Base-by-base conservation (phyloP, 2,797 vertebrate genomes). In the Manis javanica region DNA sequence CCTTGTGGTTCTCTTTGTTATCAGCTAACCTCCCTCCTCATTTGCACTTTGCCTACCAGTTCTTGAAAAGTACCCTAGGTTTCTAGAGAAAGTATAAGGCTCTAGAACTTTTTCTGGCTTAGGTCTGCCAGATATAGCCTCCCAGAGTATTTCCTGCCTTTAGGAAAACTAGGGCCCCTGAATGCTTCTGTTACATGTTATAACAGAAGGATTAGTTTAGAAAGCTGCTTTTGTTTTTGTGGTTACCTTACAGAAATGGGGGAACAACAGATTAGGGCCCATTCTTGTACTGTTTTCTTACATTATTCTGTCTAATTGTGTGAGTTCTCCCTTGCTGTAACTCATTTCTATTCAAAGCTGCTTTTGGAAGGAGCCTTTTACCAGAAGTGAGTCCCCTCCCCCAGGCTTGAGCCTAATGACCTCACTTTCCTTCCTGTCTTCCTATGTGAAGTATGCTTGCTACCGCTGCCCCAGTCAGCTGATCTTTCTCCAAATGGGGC, bases 351-450 rank as follows among this genome's bases (percentile, higher is more conserved):
- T 97, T 96, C 96, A 97, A 77, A 97, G 71, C 89, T 68, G 68
- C 79, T 87, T 97, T 97, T 92, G 95, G 91, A 96, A 97, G 92
- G 95, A 96, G 19, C 71, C 29, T 96, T 96, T 97, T 96, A 95
- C 95, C 97, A 98, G 97, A 97, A 97, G 29, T 85, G 89, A 96
- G 71, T 96, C 84, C 96, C 96, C 53, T 96, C 96, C 97, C 95
- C 95, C 96, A 92, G 14, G 68, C 64, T 87, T 91, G 74, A 92
- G 93, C 83, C 95, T 95, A 95, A 90, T 97, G 97, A 98, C 94
- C 96, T 98, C 97, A 97, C 97, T 98, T 98, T 97, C 97, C 97
- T 98, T 98, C 97, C 97, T 97, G 95, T 97, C 97, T 95, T 97
- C 97, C 95, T 96, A 89, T 96, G 96, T 96, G 59, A 74, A 95